phyloP scores from a whole-genome alignment of 2,888 invertebrate genomes.

The Drosophila nr. perissopoda region DNA sequence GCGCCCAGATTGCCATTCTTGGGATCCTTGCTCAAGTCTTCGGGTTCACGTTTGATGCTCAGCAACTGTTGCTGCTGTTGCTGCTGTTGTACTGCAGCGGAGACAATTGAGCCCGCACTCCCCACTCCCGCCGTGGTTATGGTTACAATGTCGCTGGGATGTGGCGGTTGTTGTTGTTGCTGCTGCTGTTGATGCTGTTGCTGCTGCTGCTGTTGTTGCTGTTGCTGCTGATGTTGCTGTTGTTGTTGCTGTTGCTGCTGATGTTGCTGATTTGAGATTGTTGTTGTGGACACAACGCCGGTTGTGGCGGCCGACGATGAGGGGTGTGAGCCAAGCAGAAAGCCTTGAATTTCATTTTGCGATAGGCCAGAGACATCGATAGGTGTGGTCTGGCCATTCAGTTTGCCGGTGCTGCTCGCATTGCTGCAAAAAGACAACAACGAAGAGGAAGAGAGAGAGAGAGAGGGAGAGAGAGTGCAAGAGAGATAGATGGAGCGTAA shows the following conservation, averaged over 20 bases:
- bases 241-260: constrained; percentile 72
- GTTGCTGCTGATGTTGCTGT: constrained; percentile 69
- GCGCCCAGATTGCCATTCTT: constrained; percentile 82
- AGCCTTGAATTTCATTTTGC: constrained; percentile 86
- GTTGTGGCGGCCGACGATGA: constrained; percentile 82
- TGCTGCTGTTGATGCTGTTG: constrained; percentile 70
- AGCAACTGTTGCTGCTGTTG: constrained; percentile 80
- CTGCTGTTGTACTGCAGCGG: constrained; percentile 76
- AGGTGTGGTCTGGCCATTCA: constrained; percentile 86
- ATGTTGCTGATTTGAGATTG: constrained; percentile 78
- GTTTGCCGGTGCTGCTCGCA: constrained; percentile 82
- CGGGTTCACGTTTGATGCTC: constrained; percentile 85
- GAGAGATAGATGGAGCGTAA: constrained; percentile 16
- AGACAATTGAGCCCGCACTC: constrained; percentile 82
- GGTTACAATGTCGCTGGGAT: constrained; percentile 82
- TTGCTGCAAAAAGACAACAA: constrained; percentile 73
- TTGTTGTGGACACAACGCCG: constrained; percentile 81
- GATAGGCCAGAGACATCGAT: constrained; percentile 85
- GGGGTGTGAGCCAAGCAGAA: constrained; percentile 85
- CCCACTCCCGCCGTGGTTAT: constrained; percentile 77
- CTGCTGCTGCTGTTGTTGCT: constrained; percentile 67
- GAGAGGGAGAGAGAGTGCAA: constrained; percentile 4
- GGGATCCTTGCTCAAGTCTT: constrained; percentile 85
- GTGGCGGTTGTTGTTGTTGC: constrained; percentile 64
- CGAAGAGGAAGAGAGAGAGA: constrained; percentile 22